Percentiles rank a stretch among this genome's conserved stretches.
Evolutionary conservation across 1,140 invertebrate genomes (phyloP).

Genomic region (Lordiphosa stackelbergi): DNA sequence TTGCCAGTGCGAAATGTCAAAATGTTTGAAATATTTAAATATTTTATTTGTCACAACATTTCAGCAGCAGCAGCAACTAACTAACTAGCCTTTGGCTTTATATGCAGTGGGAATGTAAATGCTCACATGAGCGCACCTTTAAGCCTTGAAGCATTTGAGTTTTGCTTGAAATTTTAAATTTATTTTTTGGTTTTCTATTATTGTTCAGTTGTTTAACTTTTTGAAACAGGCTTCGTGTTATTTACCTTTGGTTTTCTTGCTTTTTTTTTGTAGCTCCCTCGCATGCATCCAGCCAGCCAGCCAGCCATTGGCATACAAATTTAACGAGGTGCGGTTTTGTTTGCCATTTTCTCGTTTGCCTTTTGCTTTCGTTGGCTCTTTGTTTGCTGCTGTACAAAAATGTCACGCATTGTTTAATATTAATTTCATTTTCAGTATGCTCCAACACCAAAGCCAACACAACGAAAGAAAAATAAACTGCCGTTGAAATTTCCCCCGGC

Average conservation of each 20-base stretch:
- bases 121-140: background rate
- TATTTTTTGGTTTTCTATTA: conserved; percentile 9
- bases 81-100: conserved; percentile 18
- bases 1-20: conserved; percentile 59
- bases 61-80: conserved; percentile 7
- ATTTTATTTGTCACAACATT: conserved; percentile 68
- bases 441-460: conserved; percentile 17
- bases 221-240: conserved; percentile 45
- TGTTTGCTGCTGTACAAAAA: conserved; percentile 40
- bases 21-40: conserved; percentile 71
- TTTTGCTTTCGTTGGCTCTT: conserved; percentile 5
- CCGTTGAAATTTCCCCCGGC: background rate
- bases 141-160: background rate
- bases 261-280: conserved; percentile 14
- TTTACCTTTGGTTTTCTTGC: conserved; percentile 21
- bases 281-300: conserved; percentile 15
- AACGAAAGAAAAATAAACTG: conserved; percentile 7
- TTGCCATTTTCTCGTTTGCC: conserved; percentile 20
- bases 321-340: conserved; percentile 62
- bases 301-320: conserved; percentile 57
- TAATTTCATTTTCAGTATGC: conserved; percentile 42
- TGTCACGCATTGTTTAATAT: conserved; percentile 55
- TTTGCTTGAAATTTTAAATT: conserved; percentile 18
- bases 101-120: conserved; percentile 4
- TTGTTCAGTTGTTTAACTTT: conserved; percentile 61